Base-by-base conservation (phyloP, 2,888 invertebrate species). In the Ditylenchus weischeri region DNA sequence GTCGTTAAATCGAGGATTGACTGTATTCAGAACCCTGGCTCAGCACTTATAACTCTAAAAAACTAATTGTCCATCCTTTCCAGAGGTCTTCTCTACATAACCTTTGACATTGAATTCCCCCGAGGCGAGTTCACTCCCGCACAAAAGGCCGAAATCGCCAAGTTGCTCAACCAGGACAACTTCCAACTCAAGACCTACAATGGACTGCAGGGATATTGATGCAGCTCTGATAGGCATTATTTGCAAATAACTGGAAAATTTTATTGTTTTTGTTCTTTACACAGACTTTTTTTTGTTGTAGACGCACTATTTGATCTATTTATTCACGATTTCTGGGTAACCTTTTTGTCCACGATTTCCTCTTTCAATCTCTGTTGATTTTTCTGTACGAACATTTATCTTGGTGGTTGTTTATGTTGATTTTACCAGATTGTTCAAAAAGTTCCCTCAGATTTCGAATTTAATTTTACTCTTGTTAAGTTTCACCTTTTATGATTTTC, bases 91-190 rank as follows among this genome's bases (percentile, higher is more conserved):
- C n/a, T 98, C 61, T 93, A 90, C 84, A 90, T 99, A 72, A 96
- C 96, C 5, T 94, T 99, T 84, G 95, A 98, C 86, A 90, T 98
- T 69, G 93, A 93, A 76, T 99, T 98, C 85, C 98, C 98, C 43
- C 94, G 94, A 84, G 90, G 90, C 78, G 91, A 91, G 79, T 88
- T 96, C 72, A 87, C 88, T 63, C 88, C 88, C 63, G 89, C 90
- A 80, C 90, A 95, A 65, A 75, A 76, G 65, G 61, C 64, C 54
- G 65, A 66, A 36, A 69, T 83, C 36, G 75, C 75, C 35, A 75
- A 74, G 48, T 65, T 83, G 38, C 76, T 83, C 18, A 74, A 76
- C 48, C 82, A 83, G 64, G 65, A 63, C 13, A 77, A 71, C 81
- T 89, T 89, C 80, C 50, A 91, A 70, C 84, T 85, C 84, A 91